Evolutionary conservation across 2,888 invertebrate species (phyloP).

Genomic region (Teleogryllus oceanicus): DNA sequence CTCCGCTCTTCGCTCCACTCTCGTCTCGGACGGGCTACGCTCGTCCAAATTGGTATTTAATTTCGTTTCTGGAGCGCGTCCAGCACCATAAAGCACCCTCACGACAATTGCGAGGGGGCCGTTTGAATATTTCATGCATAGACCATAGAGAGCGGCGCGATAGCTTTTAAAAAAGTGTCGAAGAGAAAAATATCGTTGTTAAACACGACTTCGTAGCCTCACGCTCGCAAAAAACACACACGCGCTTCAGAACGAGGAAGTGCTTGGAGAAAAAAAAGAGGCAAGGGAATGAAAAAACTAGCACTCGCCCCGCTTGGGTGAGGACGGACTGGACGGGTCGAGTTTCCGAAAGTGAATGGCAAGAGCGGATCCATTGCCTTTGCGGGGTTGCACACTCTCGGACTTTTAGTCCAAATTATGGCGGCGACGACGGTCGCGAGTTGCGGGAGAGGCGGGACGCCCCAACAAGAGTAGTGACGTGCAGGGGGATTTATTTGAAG

Average conservation of each 20-base stretch:
- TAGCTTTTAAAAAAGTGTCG: background rate
- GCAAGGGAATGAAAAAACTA: background rate
- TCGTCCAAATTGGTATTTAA: background rate
- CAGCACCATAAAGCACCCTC: background rate
- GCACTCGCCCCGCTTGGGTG: background rate
- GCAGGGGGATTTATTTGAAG: background rate
- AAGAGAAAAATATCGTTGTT: background rate
- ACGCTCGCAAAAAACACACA: background rate
- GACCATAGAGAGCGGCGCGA: background rate
- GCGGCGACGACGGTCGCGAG: background rate
- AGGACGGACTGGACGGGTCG: background rate
- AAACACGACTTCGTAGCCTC: background rate
- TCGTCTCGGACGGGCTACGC: too few species aligned
- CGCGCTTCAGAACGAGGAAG: background rate
- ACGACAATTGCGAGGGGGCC: background rate
- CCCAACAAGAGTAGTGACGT: too few species aligned
- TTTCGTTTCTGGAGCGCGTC: background rate
- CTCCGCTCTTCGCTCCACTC: too few species aligned
- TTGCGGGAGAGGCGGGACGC: background rate
- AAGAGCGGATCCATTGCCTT: background rate
- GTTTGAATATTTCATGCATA: conserved; percentile 10
- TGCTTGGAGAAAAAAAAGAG: background rate
- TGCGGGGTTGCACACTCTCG: background rate
- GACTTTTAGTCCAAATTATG: background rate
- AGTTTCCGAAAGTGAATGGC: background rate